phyloP scores from a whole-genome alignment of 2,888 invertebrate species.

The Penaeus monodon region DNA sequence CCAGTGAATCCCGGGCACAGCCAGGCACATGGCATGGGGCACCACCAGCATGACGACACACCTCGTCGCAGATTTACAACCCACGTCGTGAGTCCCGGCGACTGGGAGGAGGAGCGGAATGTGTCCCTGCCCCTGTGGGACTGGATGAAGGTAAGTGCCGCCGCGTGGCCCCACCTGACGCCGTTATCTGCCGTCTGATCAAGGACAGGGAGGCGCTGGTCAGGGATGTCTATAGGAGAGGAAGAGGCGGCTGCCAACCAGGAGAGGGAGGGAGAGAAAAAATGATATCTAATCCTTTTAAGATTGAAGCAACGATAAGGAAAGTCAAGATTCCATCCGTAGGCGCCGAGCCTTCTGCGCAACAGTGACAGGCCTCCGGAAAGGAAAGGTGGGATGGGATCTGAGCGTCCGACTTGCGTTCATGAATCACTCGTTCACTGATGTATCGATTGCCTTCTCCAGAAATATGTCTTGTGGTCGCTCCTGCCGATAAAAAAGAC shows the following conservation, averaged over 20 bases:
- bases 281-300: neutral
- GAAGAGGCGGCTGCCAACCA: neutral
- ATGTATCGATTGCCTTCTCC: no score
- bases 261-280: neutral
- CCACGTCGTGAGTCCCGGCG: no score
- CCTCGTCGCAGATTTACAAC: no score
- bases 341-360: neutral
- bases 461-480: no score
- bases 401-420: neutral
- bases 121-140: neutral
- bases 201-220: constrained; percentile 17
- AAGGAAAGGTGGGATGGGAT: neutral
- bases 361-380: neutral
- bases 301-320: neutral
- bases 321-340: no score
- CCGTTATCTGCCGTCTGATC: constrained; percentile 27
- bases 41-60: no score
- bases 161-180: neutral
- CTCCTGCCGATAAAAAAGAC: no score
- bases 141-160: constrained; percentile 28
- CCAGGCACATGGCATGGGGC: constrained; percentile 23
- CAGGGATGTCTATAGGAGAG: neutral
- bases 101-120: neutral
- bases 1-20: neutral
- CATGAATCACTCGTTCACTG: no score